Conservation (phyloP, 2,888 invertebrate species). For the Aplocera efformata region DNA sequence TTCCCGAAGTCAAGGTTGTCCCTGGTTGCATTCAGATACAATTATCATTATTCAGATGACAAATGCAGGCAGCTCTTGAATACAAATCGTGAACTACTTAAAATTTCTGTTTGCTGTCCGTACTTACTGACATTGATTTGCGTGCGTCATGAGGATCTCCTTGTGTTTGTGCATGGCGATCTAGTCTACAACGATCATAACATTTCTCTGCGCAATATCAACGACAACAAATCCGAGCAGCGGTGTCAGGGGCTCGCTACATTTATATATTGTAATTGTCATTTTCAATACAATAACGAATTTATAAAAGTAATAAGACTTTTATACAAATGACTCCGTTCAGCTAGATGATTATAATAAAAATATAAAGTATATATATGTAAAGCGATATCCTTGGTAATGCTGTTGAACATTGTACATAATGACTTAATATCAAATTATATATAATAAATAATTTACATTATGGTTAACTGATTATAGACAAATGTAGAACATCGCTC, state of each 20-base stretch:
- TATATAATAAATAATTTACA: constrained; percentile 40
- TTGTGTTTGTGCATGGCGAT: constrained; percentile 1
- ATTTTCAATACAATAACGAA: constrained; percentile 50
- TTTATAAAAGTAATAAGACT: constrained; percentile 44
- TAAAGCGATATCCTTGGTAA: constrained; percentile 75
- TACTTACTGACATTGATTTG: constrained; percentile 8
- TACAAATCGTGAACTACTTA: constrained; percentile 22
- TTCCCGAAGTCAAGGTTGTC: constrained; percentile 22
- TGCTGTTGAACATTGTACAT: constrained; percentile 50
- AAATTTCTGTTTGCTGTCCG: constrained; percentile 26
- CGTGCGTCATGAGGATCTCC: constrained; percentile 4
- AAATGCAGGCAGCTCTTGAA: constrained; percentile 26
- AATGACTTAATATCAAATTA: constrained; percentile 45
- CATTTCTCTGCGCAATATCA: neutral
- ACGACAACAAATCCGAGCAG: constrained; percentile 31
- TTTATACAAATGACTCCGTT: constrained; percentile 48
- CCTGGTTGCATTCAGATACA: constrained; percentile 20
- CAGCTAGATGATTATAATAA: constrained; percentile 47
- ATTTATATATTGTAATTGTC: constrained; percentile 50
- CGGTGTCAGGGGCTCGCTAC: constrained; percentile 42
- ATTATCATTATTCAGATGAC: constrained; percentile 24
- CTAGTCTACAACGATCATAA: neutral
- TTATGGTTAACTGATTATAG: constrained; percentile 47
- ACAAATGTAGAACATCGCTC: constrained; percentile 22
- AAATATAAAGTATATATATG: constrained; percentile 46